phyloP scores from a whole-genome alignment of 2,797 vertebrate genomes.

The Adrianichthys oophorus region DNA sequence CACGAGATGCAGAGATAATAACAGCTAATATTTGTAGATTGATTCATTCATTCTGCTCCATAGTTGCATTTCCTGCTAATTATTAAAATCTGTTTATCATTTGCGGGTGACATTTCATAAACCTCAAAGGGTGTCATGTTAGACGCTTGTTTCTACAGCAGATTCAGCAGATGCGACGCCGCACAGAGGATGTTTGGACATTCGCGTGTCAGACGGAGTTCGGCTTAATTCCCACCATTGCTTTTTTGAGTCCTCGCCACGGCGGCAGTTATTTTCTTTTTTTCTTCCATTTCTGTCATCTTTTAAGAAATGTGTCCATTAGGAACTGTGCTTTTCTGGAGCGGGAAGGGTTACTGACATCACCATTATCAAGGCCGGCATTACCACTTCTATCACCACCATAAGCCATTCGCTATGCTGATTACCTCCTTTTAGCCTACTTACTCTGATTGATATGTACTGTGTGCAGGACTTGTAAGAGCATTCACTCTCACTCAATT shows the following conservation, averaged over 20 bases:
- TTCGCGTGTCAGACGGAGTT: constrained; percentile 53
- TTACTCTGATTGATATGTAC: constrained; percentile 80
- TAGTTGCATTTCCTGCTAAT: no score
- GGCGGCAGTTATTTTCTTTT: constrained; percentile 82
- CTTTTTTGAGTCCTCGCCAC: constrained; percentile 39
- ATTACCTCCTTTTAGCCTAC: constrained; percentile 80
- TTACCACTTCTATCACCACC: constrained; percentile 90
- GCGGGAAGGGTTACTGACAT: constrained; percentile 88
- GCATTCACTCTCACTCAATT: constrained; percentile 74
- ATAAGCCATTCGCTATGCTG: constrained; percentile 83
- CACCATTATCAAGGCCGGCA: constrained; percentile 94
- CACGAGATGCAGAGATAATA: constrained; percentile 71
- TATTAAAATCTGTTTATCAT: no score
- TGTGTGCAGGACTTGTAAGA: constrained; percentile 77
- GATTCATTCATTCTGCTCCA: constrained; percentile 35
- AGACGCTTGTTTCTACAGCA: constrained; percentile 76
- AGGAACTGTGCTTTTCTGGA: constrained; percentile 87
- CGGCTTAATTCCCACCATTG: constrained; percentile 35
- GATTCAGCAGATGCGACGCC: constrained; percentile 60
- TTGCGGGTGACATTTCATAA: no score
- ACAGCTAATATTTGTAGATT: constrained; percentile 81
- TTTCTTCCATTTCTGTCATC: constrained; percentile 91
- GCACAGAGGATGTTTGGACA: constrained; percentile 45
- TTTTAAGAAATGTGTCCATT: constrained; percentile 92
- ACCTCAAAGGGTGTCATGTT: constrained; percentile 74